Conservation (phyloP, 2,888 invertebrate species). For the Gandaritis pyraliata region DNA sequence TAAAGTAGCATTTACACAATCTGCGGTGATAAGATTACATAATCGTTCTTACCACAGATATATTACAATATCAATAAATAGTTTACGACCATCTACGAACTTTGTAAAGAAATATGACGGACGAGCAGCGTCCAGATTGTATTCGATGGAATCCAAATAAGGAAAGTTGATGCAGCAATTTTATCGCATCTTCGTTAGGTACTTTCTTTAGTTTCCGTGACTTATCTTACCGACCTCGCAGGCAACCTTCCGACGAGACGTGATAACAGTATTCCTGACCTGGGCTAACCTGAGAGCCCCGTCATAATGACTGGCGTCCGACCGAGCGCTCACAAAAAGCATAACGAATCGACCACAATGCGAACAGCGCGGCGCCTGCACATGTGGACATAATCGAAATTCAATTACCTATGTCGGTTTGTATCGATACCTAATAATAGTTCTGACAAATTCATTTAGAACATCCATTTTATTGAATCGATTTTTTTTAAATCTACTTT, state of each 20-base stretch:
- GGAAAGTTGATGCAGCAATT: constrained; percentile 13
- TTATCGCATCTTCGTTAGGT: constrained; percentile 13
- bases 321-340: constrained; percentile 65
- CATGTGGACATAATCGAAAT: constrained; percentile 47
- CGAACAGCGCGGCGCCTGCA: constrained; percentile 52
- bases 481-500: not conserved
- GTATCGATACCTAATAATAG: constrained; percentile 13
- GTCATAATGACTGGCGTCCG: constrained; percentile 59
- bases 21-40: constrained; percentile 10
- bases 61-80: constrained; percentile 9
- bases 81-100: not conserved
- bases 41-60: constrained; percentile 12
- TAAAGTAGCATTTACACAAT: constrained; percentile 28
- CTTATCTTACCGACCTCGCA: constrained; percentile 26
- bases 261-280: constrained; percentile 56
- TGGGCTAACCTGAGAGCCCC: constrained; percentile 60
- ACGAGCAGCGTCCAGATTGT: constrained; percentile 3
- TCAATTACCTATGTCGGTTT: constrained; percentile 42
- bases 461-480: not conserved
- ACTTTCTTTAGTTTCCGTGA: constrained; percentile 18
- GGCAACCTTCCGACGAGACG: constrained; percentile 27
- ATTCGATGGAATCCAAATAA: constrained; percentile 17
- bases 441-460: constrained; percentile 22
- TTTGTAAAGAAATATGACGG: constrained; percentile 9
- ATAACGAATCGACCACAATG: constrained; percentile 71